Conservation (phyloP, 2,113 vertebrate genomes). For the Prolemur simus region DNA sequence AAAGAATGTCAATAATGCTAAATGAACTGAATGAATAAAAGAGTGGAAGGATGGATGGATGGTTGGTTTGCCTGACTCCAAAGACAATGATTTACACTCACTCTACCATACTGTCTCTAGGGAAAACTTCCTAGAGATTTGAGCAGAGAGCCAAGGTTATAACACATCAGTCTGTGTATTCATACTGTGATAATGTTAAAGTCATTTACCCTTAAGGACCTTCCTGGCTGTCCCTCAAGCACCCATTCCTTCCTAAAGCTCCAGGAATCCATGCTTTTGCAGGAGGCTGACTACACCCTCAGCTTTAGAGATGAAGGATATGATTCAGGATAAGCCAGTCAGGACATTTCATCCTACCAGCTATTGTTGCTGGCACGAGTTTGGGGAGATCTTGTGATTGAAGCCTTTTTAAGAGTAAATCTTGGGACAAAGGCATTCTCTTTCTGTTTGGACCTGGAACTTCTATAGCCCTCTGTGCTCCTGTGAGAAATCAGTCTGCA, state of each 20-base stretch:
- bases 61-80: neutral
- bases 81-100: neutral
- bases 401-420: neutral
- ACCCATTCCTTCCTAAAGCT: neutral
- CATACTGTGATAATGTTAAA: neutral
- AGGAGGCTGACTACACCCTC: neutral
- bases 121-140: neutral
- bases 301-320: neutral
- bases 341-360: neutral
- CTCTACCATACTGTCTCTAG: neutral
- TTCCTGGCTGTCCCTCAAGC: neutral
- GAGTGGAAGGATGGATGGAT: neutral
- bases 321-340: neutral
- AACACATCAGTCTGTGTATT: neutral
- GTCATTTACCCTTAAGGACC: neutral
- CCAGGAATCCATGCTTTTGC: neutral
- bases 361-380: neutral
- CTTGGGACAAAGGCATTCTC: neutral
- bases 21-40: constrained; percentile 25
- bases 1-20: neutral
- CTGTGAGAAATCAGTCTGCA: neutral
- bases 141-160: neutral
- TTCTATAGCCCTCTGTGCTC: neutral
- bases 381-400: neutral
- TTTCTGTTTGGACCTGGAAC: neutral